Percentiles rank a stretch among this genome's conserved stretches.
phyloP scores from a whole-genome alignment of 30 jellyfish, hydroid and myxozoan species.

The Catostylus mosaicus region DNA sequence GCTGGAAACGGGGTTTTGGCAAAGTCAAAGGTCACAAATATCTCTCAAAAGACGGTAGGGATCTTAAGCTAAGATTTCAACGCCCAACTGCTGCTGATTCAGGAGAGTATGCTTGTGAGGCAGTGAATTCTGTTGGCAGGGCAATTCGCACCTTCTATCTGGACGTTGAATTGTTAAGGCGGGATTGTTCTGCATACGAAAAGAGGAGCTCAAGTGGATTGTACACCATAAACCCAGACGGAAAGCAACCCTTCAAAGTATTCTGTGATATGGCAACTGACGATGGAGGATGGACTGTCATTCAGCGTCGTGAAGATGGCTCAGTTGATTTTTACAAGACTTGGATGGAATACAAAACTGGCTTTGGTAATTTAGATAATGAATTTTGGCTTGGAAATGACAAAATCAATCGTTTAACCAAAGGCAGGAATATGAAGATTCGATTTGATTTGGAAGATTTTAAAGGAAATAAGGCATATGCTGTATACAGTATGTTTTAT shows the following conservation, averaged over 20 bases:
- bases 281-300: slow-evolving; percentile 59
- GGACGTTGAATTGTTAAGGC: neutral
- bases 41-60: slow-evolving; percentile 10
- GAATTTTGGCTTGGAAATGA: slow-evolving; percentile 63
- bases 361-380: slow-evolving; percentile 29
- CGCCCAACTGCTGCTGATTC: neutral
- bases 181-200: slow-evolving; percentile 11
- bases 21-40: neutral
- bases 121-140: slow-evolving; percentile 2
- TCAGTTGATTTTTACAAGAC: slow-evolving; percentile 29
- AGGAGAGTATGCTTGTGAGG: slow-evolving; percentile 25
- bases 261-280: slow-evolving; percentile 42
- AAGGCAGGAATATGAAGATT: slow-evolving; percentile 9
- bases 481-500: slow-evolving; percentile 10
- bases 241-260: slow-evolving; percentile 11
- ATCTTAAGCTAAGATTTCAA: neutral
- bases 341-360: slow-evolving; percentile 31
- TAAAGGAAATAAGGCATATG: slow-evolving; percentile 7
- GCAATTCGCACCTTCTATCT: neutral
- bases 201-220: slow-evolving; percentile 16
- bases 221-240: slow-evolving; percentile 31
- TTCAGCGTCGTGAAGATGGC: slow-evolving; percentile 53
- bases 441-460: slow-evolving; percentile 56
- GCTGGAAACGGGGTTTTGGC: slow-evolving; percentile 25
- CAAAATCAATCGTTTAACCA: slow-evolving; percentile 27